phyloP scores from a whole-genome alignment of 2,888 invertebrate species.

The Anarsia innoxiella region DNA sequence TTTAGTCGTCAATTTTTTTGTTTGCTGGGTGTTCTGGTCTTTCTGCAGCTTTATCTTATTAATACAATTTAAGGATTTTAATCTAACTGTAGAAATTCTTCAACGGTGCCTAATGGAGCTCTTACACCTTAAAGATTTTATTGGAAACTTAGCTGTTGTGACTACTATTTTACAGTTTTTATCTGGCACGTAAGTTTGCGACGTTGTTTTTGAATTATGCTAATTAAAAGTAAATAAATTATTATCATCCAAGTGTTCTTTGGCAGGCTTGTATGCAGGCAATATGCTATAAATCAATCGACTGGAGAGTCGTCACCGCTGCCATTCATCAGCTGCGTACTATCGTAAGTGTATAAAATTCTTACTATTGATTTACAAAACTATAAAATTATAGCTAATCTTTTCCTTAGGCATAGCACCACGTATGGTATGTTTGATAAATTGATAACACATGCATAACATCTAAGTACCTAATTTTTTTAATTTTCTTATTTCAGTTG shows the following conservation, averaged over 20 bases:
- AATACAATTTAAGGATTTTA: no score
- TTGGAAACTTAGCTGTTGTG: slow-evolving; percentile 77
- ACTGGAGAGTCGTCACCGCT: slow-evolving; percentile 85
- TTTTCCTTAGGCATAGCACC: no score
- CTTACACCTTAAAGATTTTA: slow-evolving; percentile 32
- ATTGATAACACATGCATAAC: background rate
- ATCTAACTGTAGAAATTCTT: no score
- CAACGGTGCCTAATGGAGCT: no score
- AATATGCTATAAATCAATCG: slow-evolving; percentile 82
- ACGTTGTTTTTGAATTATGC: background rate
- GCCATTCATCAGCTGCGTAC: slow-evolving; percentile 84
- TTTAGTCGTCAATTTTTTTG: no score
- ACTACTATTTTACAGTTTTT: slow-evolving; percentile 89
- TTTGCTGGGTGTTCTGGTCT: no score
- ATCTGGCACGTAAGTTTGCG: slow-evolving; percentile 85
- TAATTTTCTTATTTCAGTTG: slow-evolving; percentile 70
- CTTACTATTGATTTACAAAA: no score
- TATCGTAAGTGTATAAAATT: slow-evolving; percentile 82
- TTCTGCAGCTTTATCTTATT: no score
- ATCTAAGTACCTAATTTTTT: background rate
- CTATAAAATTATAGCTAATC: no score
- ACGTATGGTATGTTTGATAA: no score
- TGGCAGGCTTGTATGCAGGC: slow-evolving; percentile 84
- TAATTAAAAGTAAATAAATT: background rate
- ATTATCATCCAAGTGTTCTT: slow-evolving; percentile 12